Conservation (phyloP, 2,888 invertebrate genomes). For the Baccha elongata region DNA sequence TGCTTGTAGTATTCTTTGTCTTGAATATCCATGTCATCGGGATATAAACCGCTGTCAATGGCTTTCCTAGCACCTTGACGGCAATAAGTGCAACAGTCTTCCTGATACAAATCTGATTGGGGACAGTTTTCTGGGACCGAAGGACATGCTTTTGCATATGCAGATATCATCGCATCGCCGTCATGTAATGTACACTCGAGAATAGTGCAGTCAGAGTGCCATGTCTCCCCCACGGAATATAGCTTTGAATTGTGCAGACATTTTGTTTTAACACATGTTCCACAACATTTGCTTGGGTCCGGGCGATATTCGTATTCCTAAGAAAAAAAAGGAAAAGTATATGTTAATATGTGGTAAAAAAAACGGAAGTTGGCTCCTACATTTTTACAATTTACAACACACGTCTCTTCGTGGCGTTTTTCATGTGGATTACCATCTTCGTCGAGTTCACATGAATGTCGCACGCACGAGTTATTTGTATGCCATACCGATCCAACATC, state of each 20-base stretch:
- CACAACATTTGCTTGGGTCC: conserved; percentile 79
- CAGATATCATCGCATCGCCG: conserved; percentile 78
- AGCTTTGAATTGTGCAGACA: conserved; percentile 79
- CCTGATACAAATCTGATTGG: conserved; percentile 76
- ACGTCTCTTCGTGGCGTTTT: conserved; percentile 77
- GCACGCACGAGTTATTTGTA: conserved; percentile 77
- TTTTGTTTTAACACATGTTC: conserved; percentile 80
- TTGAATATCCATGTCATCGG: conserved; percentile 76
- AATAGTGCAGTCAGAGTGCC: conserved; percentile 81
- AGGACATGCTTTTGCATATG: conserved; percentile 79
- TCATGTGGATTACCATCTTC: conserved; percentile 74
- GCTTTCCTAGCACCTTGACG: conserved; percentile 45
- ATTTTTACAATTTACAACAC: conserved; percentile 80
- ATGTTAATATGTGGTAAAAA: neutral
- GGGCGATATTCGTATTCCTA: conserved; percentile 79
- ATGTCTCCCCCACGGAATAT: conserved; percentile 79
- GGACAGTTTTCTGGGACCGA: conserved; percentile 78
- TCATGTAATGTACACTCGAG: conserved; percentile 78
- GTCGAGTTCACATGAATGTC: conserved; percentile 78
- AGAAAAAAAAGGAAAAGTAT: neutral
- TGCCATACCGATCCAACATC: conserved; percentile 80
- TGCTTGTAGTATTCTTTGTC: conserved; percentile 78
- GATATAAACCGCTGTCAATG: conserved; percentile 29
- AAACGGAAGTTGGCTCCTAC: conserved; percentile 74
- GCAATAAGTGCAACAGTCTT: conserved; percentile 80